These are phyloP conservation scores for Galerucella calmariensis DNA, from an alignment of 2,888 invertebrate genomes.

Conservation along the genomic window DNA sequence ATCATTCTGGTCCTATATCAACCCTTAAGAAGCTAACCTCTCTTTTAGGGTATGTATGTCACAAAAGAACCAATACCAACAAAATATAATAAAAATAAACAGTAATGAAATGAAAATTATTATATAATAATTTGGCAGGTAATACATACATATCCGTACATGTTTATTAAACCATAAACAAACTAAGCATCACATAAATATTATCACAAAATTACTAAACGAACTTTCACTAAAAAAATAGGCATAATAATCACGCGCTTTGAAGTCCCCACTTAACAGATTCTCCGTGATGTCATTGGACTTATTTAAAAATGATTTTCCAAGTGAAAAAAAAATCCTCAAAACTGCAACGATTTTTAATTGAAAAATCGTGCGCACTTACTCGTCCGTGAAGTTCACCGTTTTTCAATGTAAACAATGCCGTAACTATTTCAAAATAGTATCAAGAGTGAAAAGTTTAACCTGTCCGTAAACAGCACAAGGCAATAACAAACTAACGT, in stretches of 20 bases:
- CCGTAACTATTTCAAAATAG: slow-evolving; percentile 12
- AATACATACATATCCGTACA: slow-evolving; percentile 54
- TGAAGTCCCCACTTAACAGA: neutral
- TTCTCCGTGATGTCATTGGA: slow-evolving; percentile 1
- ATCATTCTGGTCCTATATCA: too few species aligned
- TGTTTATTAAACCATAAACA: slow-evolving; percentile 31
- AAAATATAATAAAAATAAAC: too few species aligned
- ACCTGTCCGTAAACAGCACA: slow-evolving; percentile 16
- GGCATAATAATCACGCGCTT: neutral
- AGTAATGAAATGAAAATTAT: too few species aligned
- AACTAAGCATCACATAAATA: slow-evolving; percentile 37
- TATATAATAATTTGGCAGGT: too few species aligned
- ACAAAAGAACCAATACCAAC: too few species aligned
- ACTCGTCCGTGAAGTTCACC: slow-evolving; percentile 16
- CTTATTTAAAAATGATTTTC: slow-evolving; percentile 10
- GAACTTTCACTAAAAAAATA: slow-evolving; percentile 1
- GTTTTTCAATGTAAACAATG: slow-evolving; percentile 11
- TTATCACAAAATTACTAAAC: slow-evolving; percentile 23
- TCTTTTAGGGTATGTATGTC: too few species aligned
- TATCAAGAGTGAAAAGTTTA: slow-evolving; percentile 6
- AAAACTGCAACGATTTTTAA: slow-evolving; percentile 23
- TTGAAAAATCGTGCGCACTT: slow-evolving; percentile 18
- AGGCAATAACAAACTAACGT: slow-evolving; percentile 27
- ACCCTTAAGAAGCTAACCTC: too few species aligned
- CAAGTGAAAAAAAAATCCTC: slow-evolving; percentile 13